These are phyloP conservation scores for Armadillidium nasatum DNA, from an alignment of 1,140 invertebrate species.

Conservation along the genomic window DNA sequence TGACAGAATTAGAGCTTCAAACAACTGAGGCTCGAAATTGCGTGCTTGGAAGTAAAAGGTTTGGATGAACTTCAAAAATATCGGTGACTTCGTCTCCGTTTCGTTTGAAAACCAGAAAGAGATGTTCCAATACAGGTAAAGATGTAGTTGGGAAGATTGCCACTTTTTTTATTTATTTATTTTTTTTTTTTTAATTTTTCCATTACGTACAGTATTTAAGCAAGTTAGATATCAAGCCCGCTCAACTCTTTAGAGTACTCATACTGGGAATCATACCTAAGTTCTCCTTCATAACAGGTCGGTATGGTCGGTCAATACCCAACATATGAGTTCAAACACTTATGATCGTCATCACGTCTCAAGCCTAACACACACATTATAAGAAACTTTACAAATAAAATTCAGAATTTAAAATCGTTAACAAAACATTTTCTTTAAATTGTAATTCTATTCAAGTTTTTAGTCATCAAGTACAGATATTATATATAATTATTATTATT, in stretches of 20 bases:
- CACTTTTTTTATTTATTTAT: not conserved
- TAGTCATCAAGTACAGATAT: no score
- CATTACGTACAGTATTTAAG: slow-evolving; percentile 19
- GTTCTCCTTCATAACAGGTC: slow-evolving; percentile 35
- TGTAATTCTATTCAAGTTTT: no score
- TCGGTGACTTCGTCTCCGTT: slow-evolving; percentile 35
- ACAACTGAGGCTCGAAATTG: slow-evolving; percentile 35
- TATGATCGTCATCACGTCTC: slow-evolving; percentile 27
- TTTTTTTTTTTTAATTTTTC: not conserved
- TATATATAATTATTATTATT: no score
- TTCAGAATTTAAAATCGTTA: no score
- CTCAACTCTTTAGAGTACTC: slow-evolving; percentile 22
- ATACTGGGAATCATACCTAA: slow-evolving; percentile 37
- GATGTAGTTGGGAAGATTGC: no score
- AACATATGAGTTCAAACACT: slow-evolving; percentile 33
- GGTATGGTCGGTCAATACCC: slow-evolving; percentile 39
- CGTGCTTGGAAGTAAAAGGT: slow-evolving; percentile 32
- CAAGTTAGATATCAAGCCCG: slow-evolving; percentile 32
- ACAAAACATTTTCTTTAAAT: no score
- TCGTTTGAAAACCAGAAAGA: slow-evolving; percentile 23
- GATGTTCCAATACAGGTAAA: not conserved
- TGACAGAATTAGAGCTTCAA: not conserved
- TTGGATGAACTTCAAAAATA: slow-evolving; percentile 33
- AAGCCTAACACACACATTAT: slow-evolving; percentile 22
- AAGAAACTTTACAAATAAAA: slow-evolving; percentile 34